These are phyloP conservation scores for Willowsia nigromaculata DNA, from an alignment of 2,888 invertebrate genomes.

Conservation along the genomic window DNA sequence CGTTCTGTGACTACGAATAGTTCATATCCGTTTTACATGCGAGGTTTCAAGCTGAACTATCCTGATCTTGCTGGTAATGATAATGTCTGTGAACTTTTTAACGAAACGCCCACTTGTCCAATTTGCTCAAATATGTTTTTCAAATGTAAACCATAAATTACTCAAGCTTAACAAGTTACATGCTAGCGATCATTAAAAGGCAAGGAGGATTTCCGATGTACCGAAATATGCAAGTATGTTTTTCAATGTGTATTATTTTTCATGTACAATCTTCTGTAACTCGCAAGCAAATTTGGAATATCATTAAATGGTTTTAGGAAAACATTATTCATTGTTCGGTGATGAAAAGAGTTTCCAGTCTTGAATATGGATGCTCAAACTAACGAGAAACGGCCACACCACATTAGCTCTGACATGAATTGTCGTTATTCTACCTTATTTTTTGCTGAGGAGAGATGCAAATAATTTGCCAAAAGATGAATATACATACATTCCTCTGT, in stretches of 20 bases:
- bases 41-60: not conserved
- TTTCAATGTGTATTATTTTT: not conserved
- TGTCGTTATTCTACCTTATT: conserved; percentile 12
- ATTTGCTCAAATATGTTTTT: not conserved
- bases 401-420: not conserved
- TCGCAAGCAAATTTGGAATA: conserved; percentile 15
- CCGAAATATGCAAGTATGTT: not conserved
- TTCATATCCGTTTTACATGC: not conserved
- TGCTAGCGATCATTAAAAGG: not conserved
- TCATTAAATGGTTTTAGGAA: conserved; percentile 16
- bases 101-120: conserved; percentile 1
- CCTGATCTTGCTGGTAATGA: not conserved
- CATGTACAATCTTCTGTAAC: not conserved
- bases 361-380: not conserved
- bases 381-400: not conserved
- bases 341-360: conserved; percentile 7
- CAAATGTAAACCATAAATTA: not conserved
- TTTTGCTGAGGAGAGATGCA: conserved; percentile 20
- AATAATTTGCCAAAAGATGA: conserved; percentile 43
- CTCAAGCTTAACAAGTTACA: not conserved
- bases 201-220: not conserved
- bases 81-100: not conserved
- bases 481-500: not conserved
- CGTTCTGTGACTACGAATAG: not conserved
- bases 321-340: not conserved